Base-by-base conservation (phyloP, 1,140 invertebrate species). In the Rhysida immarginata region DNA sequence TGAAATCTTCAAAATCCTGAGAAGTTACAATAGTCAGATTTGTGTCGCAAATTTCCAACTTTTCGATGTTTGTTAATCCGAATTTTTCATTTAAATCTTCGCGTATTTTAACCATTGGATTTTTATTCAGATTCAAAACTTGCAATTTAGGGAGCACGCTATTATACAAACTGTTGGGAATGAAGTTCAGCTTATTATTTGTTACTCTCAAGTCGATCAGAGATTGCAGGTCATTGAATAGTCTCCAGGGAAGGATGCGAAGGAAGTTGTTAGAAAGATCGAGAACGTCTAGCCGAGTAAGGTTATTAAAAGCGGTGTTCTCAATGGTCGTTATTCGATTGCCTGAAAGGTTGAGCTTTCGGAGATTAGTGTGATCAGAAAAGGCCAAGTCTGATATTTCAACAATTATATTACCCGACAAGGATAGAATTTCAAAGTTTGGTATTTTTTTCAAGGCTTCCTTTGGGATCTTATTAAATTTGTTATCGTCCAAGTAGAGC, bases 1-100 rank as follows among this genome's bases (percentile, higher is more conserved):
- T 82, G 62, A 91, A 91, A n/a, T 84, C 79, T 63, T 87, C 81
- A 64, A 94, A 91, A 62, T 92, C 89, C 63, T 84, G 84, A 44
- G 85, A 87, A 0, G 87, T 88, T 2, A 94, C 76, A 50, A 91
- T 82, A 1, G 79, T 85, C 14, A 93, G 71, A 66, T 92, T 92
- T 0, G 87, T 91, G 21, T 78, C 76, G 45, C 80, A 82, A 54
- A 91, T 82, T 63, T 85, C 81, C 8, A 93, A 74, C 67, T 88
- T 84, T 66, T 87, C 79, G 2, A 55, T n/a, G 20, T 46, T 18
- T 2, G 42, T 3, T 3, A 56, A 50, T 5, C 46, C 55, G 3
- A 24, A 2, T 5, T 49, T 20, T 20, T 26, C 29, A 21, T 25
- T 44, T 2, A 18, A 3, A 45, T 55, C 53, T 24, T 55, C 53